phyloP scores from a whole-genome alignment of 2,797 vertebrate species.

The Atherinosoma microstoma region DNA sequence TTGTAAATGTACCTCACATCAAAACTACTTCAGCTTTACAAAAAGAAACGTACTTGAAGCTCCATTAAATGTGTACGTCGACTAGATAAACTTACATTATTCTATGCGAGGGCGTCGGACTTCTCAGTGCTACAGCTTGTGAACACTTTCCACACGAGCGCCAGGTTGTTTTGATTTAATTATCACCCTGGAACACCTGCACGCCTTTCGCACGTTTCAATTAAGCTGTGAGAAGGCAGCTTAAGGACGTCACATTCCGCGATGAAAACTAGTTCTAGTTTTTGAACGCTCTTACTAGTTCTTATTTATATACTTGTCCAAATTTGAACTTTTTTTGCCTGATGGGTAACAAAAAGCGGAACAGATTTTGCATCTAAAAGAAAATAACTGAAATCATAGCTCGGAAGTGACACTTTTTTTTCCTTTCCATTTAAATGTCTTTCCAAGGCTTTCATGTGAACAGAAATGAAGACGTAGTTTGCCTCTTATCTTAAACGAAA shows the following conservation, averaged over 20 bases:
- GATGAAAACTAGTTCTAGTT: conserved; percentile 62
- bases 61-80: neutral
- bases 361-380: neutral
- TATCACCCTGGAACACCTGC: conserved; percentile 75
- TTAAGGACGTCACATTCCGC: conserved; percentile 50
- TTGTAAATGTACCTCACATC: neutral
- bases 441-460: conserved; percentile 9
- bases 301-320: too few species aligned
- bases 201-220: conserved; percentile 35
- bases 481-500: conserved; percentile 85
- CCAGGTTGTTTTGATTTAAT: conserved; percentile 69
- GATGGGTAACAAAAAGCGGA: neutral
- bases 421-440: neutral
- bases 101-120: conserved; percentile 14
- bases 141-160: conserved; percentile 8
- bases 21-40: neutral
- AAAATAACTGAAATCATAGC: neutral
- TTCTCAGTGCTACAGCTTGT: conserved; percentile 14
- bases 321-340: neutral
- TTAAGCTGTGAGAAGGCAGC: neutral
- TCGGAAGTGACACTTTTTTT: neutral
- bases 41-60: neutral
- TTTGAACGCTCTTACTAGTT: too few species aligned
- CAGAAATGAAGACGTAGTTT: conserved; percentile 73
- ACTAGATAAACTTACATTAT: conserved; percentile 3